Evolutionary conservation across 2,113 vertebrate genomes (phyloP), one percentile per base, ranked within the genome.

Genomic region (Lasiurus borealis): DNA sequence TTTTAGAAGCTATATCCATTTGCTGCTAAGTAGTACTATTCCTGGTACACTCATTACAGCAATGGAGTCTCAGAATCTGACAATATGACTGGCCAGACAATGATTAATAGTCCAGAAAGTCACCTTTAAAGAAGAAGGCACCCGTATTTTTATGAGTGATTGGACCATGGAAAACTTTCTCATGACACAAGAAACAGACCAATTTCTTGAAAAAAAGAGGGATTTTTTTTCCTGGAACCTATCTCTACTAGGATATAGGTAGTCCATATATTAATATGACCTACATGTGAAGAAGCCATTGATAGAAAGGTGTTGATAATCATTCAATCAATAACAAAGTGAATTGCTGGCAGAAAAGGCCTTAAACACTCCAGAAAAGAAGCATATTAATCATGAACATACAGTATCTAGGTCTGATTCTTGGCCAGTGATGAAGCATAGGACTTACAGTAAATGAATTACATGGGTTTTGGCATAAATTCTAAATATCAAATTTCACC

Each of bases 31-130:
- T 27, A 90, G 52, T 50, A 57, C 27, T 90, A 52, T 97, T 95
- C 88, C 95, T 96, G 15, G 93, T 97, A 91, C 88, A 93, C 84
- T 97, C 94, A 95, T 98, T 98, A 98, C 12, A 94, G 72, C 86
- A 94, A 72, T 57, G 92, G 50, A 95, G 95, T 97, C 75, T 95
- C 96, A 68, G 54, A 73, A 7, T 72, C 72, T 97, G 93, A 95
- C 85, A 85, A 90, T 40, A 23, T 48, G 78, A 96, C 86, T 93
- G 81, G 54, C 48, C 73, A 81, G 86, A 97, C 9, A 27, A 52
- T 57, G 93, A 84, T 73, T 59, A 40, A 84, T 44, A 93, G 48
- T 62, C 46, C 96, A 3, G 6, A 97, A 97, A 96, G 95, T 96
- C 85, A 97, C 52, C 83, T 97, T 90, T 85, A 93, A 40, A 96